These are phyloP conservation scores for Drosophila stalkeri DNA, from an alignment of 2,888 invertebrate species.

Conservation along the genomic window DNA sequence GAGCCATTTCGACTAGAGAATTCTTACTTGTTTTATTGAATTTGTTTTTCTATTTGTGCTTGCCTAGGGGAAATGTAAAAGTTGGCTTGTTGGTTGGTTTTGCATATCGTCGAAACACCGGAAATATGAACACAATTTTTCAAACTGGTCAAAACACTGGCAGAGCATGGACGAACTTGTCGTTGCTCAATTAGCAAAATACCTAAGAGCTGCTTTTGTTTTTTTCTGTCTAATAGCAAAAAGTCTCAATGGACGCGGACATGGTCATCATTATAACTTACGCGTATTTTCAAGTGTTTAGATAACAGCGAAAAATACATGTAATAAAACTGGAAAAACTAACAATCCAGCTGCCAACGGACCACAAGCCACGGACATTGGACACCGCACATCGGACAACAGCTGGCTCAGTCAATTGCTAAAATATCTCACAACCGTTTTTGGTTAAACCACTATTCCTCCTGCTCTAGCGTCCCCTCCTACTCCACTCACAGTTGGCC, in stretches of 20 bases:
- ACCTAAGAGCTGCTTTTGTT: conserved; percentile 58
- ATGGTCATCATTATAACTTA: conserved; percentile 65
- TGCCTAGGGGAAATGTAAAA: conserved; percentile 68
- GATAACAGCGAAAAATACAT: conserved; percentile 42
- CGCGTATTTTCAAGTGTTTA: conserved; percentile 52
- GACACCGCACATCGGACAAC: background rate
- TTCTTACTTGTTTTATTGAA: too few relatives aligned
- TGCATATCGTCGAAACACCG: conserved; percentile 68
- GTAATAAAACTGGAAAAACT: conserved; percentile 61
- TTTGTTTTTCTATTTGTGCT: background rate
- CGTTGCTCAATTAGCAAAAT: conserved; percentile 74
- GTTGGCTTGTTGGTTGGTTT: conserved; percentile 65
- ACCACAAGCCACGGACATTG: conserved; percentile 1
- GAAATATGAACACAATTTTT: conserved; percentile 77
- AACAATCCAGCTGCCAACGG: conserved; percentile 31
- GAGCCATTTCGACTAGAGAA: too few relatives aligned
- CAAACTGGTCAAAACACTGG: conserved; percentile 53
- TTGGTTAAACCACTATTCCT: conserved; percentile 27
- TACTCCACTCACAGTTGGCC: conserved; percentile 24
- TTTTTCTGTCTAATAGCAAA: conserved; percentile 44
- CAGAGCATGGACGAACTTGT: conserved; percentile 60
- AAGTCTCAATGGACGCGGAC: conserved; percentile 58
- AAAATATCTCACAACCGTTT: conserved; percentile 60
- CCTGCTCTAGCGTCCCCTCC: background rate
- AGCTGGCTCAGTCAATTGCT: conserved; percentile 21